Conservation (phyloP, 2,888 invertebrate genomes). For the Heliconius sara region DNA sequence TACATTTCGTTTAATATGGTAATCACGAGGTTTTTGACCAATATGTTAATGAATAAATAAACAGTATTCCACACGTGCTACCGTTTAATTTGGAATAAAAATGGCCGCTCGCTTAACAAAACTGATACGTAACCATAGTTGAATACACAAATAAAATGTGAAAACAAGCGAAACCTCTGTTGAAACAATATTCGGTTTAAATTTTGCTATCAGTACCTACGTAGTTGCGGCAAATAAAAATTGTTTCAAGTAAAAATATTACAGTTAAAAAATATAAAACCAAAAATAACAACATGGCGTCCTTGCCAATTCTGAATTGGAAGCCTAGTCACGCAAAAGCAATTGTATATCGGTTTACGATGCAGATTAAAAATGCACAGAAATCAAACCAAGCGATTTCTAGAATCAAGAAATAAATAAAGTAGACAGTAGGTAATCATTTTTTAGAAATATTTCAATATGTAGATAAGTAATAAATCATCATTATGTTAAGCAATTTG, state of each 20-base stretch:
- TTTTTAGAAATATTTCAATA: not conserved
- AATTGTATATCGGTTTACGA: constrained; percentile 61
- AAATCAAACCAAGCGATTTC: constrained; percentile 73
- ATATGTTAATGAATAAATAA: constrained; percentile 30
- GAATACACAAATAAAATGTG: constrained; percentile 48
- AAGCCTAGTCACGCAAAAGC: constrained; percentile 56
- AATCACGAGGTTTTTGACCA: constrained; percentile 8
- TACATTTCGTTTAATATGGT: constrained; percentile 18
- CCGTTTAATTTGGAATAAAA: constrained; percentile 38
- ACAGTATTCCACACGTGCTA: constrained; percentile 29
- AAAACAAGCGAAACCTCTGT: constrained; percentile 44
- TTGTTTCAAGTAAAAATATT: constrained; percentile 33
- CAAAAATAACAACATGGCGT: constrained; percentile 30
- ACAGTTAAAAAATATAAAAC: constrained; percentile 25
- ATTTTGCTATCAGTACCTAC: constrained; percentile 36
- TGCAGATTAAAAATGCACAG: constrained; percentile 63
- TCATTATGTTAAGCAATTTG: too few species aligned
- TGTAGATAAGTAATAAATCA: too few species aligned
- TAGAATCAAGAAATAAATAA: constrained; percentile 67
- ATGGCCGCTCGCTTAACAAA: constrained; percentile 37
- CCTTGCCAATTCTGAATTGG: constrained; percentile 39
- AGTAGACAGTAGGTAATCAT: constrained; percentile 39
- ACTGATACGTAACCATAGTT: constrained; percentile 46
- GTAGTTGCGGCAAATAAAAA: constrained; percentile 30
- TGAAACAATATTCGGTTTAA: constrained; percentile 42